A percentile compares a stretch with the other conserved stretches of the same genome.
These are phyloP conservation scores for Chamaea fasciata DNA, from an alignment of 2,113 vertebrate genomes.

Conservation along the genomic window DNA sequence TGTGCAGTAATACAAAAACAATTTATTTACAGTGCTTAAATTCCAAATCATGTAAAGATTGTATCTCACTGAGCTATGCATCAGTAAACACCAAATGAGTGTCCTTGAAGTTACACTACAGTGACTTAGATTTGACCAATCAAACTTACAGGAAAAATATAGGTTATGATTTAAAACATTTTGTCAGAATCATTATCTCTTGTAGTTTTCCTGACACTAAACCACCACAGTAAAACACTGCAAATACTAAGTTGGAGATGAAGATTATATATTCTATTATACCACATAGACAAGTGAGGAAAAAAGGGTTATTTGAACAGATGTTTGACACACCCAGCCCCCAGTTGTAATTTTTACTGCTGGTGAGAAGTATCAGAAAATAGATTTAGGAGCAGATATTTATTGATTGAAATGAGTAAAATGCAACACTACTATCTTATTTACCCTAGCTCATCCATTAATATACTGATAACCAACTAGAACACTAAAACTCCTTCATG, in stretches of 20 bases:
- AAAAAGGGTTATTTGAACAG: neutral
- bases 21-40: neutral
- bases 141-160: constrained; percentile 11
- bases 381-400: neutral
- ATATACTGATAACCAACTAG: neutral
- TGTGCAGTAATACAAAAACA: neutral
- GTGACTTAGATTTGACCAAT: neutral
- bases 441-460: neutral
- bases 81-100: neutral
- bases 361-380: constrained; percentile 27
- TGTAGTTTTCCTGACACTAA: constrained; percentile 21
- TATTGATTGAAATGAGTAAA: neutral
- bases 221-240: constrained; percentile 32
- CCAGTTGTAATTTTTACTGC: constrained; percentile 12
- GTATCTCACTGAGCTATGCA: neutral
- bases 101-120: neutral
- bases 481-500: neutral
- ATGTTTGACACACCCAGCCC: neutral
- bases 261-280: constrained; percentile 23
- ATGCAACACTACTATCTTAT: neutral
- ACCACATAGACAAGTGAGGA: neutral
- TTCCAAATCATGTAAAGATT: neutral
- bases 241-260: neutral
- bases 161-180: constrained; percentile 46
- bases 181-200: constrained; percentile 24